phyloP scores from a whole-genome alignment of 2,888 invertebrate species.

The Melipona bicolor region DNA sequence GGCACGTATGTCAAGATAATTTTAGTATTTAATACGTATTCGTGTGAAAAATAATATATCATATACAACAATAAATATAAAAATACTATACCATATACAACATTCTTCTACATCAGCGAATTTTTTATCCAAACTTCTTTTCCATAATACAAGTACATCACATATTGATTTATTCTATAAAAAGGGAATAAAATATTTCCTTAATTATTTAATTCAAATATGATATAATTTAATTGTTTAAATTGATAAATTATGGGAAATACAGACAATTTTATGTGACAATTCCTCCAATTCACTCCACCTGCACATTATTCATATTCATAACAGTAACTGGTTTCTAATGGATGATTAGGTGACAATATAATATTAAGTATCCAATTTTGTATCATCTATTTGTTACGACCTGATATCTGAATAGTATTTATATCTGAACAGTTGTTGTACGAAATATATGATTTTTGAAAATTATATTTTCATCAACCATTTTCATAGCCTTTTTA shows the following conservation, averaged over 20 bases:
- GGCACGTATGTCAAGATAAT: too few species aligned
- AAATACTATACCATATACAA: constrained; percentile 90
- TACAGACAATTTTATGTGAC: constrained; percentile 76
- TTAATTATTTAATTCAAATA: neutral
- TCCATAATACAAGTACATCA: constrained; percentile 95
- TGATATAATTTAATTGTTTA: neutral
- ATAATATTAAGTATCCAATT: too few species aligned
- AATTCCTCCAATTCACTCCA: too few species aligned
- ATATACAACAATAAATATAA: too few species aligned
- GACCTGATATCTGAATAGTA: too few species aligned
- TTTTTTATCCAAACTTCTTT: constrained; percentile 93
- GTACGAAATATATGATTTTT: constrained; percentile 62
- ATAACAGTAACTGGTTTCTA: constrained; percentile 90
- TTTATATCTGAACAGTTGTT: too few species aligned
- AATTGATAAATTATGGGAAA: constrained; percentile 85
- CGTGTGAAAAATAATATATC: too few species aligned
- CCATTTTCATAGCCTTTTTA: constrained; percentile 76
- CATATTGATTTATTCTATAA: constrained; percentile 94
- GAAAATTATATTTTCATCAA: constrained; percentile 74
- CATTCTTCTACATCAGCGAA: constrained; percentile 97
- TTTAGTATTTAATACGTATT: constrained; percentile 85
- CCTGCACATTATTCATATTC: constrained; percentile 89
- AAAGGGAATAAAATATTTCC: constrained; percentile 19
- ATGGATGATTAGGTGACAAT: constrained; percentile 93
- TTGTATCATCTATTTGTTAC: too few species aligned